Evolutionary conservation across 2,797 vertebrate genomes (phyloP).

Genomic region (Schizopygopsis pylzovi): DNA sequence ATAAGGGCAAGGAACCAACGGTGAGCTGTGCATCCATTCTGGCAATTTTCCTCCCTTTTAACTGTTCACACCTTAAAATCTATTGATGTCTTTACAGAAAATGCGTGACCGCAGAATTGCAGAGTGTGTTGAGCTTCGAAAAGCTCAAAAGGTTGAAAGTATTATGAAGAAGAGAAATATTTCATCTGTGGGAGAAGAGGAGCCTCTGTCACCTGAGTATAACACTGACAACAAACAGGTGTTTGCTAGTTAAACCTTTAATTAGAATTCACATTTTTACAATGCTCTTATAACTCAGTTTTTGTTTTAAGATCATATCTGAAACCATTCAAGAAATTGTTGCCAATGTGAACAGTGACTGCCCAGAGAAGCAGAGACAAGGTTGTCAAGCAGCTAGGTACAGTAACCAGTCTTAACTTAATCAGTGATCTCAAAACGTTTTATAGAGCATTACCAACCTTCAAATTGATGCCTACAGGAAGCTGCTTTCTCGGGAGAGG

Average conservation of each 20-base stretch:
- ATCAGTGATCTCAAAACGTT: background rate
- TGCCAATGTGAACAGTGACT: conserved; percentile 72
- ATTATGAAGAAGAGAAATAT: conserved; percentile 87
- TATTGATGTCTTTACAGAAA: conserved; percentile 69
- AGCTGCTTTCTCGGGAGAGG: conserved; percentile 82
- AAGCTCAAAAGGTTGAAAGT: conserved; percentile 86
- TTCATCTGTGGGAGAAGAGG: conserved; percentile 69
- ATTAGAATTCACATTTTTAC: too few relatives aligned
- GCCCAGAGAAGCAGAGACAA: conserved; percentile 72
- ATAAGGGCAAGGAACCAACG: conserved; percentile 84
- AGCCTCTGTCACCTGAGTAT: conserved; percentile 67
- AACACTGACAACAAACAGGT: conserved; percentile 60
- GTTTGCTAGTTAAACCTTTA: background rate
- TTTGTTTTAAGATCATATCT: conserved; percentile 59
- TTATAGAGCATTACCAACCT: background rate
- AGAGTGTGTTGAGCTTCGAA: conserved; percentile 82
- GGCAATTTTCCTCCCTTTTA: too few relatives aligned
- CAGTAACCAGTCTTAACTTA: conserved; percentile 59
- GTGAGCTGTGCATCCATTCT: conserved; percentile 72
- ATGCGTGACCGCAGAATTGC: conserved; percentile 81
- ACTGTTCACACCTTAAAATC: background rate
- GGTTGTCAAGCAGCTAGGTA: conserved; percentile 89
- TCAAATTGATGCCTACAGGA: conserved; percentile 71
- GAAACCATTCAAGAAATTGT: conserved; percentile 80
- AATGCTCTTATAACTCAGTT: background rate